Evolutionary conservation across 2,113 vertebrate genomes (phyloP).

Genomic region (Ophthalmolycus amberensis): DNA sequence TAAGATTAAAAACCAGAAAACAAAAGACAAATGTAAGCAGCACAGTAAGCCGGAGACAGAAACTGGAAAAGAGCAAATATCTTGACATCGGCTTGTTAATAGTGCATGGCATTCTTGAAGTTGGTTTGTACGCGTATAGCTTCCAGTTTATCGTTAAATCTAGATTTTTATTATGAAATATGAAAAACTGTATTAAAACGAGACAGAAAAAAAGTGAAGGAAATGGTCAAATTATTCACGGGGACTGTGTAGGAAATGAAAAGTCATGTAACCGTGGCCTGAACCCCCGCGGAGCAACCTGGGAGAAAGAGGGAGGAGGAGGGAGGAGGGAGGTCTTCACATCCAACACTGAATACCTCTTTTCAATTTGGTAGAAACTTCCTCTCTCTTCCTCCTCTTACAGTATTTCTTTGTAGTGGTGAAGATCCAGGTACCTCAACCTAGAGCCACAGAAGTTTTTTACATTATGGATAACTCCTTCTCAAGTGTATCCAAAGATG

Average conservation of each 20-base stretch:
- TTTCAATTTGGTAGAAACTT: not conserved
- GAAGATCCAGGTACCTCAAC: not conserved
- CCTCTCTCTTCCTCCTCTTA: not conserved
- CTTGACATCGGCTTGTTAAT: not conserved
- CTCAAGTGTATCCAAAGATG: not conserved
- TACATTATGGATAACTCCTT: not conserved
- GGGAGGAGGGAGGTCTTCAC: slow-evolving; percentile 16
- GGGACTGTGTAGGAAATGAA: slow-evolving; percentile 19
- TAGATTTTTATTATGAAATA: not conserved
- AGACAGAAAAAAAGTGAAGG: not conserved
- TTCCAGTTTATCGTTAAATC: not conserved
- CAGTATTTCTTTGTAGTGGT: not conserved
- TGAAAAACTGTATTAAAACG: slow-evolving; percentile 11
- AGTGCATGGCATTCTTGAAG: not conserved
- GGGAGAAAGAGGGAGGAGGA: slow-evolving; percentile 11
- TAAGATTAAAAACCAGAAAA: not conserved
- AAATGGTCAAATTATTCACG: slow-evolving; percentile 12
- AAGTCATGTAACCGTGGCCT: not conserved
- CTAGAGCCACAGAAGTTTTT: not conserved
- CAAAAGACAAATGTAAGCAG: not conserved
- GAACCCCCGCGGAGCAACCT: slow-evolving; percentile 38
- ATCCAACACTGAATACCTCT: not conserved
- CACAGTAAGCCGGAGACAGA: not conserved
- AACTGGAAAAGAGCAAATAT: not conserved
- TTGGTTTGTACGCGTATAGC: not conserved